These are phyloP conservation scores for Myoxocephalus aenaeus DNA, from an alignment of 2,797 vertebrate genomes.

Conservation along the genomic window DNA sequence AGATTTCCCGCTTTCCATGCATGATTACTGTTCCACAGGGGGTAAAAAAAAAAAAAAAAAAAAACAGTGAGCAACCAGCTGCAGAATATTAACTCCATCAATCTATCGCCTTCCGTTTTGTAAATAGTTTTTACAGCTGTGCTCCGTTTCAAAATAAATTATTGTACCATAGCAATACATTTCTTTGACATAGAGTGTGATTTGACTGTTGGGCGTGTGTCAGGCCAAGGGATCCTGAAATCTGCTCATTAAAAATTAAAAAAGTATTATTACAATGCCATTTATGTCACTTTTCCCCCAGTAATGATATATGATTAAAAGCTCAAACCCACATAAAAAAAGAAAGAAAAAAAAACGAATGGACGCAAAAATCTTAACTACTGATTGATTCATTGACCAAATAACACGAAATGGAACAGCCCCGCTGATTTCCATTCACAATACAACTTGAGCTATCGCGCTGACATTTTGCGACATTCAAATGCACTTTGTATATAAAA, in stretches of 20 bases:
- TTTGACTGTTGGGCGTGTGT: not conserved
- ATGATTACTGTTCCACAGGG: constrained; percentile 48
- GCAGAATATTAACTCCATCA: constrained; percentile 36
- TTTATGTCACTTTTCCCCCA: constrained; percentile 2
- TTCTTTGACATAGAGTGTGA: constrained; percentile 2
- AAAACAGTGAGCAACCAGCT: constrained; percentile 34
- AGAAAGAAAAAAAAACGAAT: not conserved
- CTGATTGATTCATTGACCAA: not conserved
- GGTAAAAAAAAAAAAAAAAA: constrained; percentile 33
- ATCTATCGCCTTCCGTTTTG: constrained; percentile 12
- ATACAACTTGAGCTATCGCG: not conserved
- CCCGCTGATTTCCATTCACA: not conserved
- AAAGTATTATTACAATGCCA: constrained; percentile 7
- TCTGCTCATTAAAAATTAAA: constrained; percentile 21
- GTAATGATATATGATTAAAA: constrained; percentile 5
- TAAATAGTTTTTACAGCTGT: constrained; percentile 41
- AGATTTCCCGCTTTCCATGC: constrained; percentile 44
- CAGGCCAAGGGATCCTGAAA: not conserved
- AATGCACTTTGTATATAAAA: not conserved
- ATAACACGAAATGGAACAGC: not conserved
- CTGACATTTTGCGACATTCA: not conserved
- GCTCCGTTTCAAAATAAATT: not conserved
- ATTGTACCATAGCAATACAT: not conserved
- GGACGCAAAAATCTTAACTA: no score
- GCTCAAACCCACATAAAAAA: constrained; percentile 11